phyloP scores from a whole-genome alignment of 2,888 invertebrate genomes.

The Drosophila vallismaia region DNA sequence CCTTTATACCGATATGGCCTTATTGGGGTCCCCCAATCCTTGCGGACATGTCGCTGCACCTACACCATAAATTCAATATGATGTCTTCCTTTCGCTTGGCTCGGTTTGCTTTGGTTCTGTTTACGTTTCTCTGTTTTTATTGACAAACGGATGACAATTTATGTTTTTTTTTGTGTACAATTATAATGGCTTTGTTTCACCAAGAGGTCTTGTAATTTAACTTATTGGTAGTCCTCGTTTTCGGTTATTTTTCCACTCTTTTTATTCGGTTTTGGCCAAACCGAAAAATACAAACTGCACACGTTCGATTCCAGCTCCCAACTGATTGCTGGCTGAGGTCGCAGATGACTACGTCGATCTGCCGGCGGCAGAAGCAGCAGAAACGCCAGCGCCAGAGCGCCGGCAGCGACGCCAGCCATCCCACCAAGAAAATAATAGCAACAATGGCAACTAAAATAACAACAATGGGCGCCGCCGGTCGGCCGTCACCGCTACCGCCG shows the following conservation, averaged over 20 bases:
- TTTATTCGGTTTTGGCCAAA: constrained; percentile 21
- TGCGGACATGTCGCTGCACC: constrained; percentile 46
- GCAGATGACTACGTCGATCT: constrained; percentile 54
- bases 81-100: constrained; percentile 32
- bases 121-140: constrained; percentile 41
- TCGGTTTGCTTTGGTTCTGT: constrained; percentile 19
- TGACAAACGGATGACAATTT: constrained; percentile 44
- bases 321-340: constrained; percentile 70
- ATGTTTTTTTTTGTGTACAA: constrained; percentile 3
- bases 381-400: constrained; percentile 15
- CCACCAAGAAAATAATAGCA: constrained; percentile 38
- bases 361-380: constrained; percentile 41
- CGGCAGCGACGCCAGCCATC: constrained; percentile 38
- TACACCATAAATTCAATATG: constrained; percentile 57
- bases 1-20: background rate
- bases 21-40: constrained; percentile 10
- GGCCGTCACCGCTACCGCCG: background rate
- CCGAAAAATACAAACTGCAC: constrained; percentile 70
- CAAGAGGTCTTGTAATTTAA: background rate
- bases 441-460: constrained; percentile 25
- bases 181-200: constrained; percentile 17
- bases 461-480: constrained; percentile 1
- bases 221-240: background rate
- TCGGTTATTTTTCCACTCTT: constrained; percentile 7
- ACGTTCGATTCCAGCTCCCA: constrained; percentile 76